Evolutionary conservation across 2,797 vertebrate species (phyloP), one percentile per base, ranked within the genome.

Genomic region (Falco novaeseelandiae): DNA sequence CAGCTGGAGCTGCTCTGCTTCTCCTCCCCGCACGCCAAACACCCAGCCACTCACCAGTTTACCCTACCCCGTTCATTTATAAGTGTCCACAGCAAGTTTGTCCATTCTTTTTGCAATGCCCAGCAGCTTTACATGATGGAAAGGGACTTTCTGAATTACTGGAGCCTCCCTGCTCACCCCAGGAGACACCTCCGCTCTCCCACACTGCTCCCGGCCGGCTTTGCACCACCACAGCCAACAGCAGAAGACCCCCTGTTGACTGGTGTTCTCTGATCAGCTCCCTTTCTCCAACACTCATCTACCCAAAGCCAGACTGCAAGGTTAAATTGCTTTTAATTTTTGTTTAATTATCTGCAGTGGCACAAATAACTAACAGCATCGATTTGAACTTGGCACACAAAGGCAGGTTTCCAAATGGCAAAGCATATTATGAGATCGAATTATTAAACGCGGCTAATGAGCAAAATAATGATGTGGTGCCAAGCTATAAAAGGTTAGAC

Each of bases 401-500:
- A 84, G 92, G 90, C 89, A 81, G 94, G 91, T 94, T 94, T 97
- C 93, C 97, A 97, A 97, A 97, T 96, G 96, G 97, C 96, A 96
- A 97, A 91, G 88, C 95, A 40, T 93, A 96, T 97, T 97, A 98
- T 89, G 91, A 82, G 90, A 97, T 97, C 77, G 54, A 97, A 96
- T 96, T 97, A 97, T 97, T 96, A 97, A 97, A 97, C 0, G 32
- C 40, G 57, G 93, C 89, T 97, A 97, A 97, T 97, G 97, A 97
- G 96, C 95, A 97, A 97, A 97, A 98, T 97, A 98, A 98, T 91
- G 96, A 97, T 95, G 92, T 95, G 95, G 93, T 92, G 92, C 97
- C 96, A 96, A 95, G 90, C 89, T 93, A 58, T 93, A 96, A 97
- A 97, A 97, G 96, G 97, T 97, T 97, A 92, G 95, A 91, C 93